Evolutionary conservation across 2,888 invertebrate species (phyloP), one percentile per base, ranked within the genome.

Genomic region (Drosophila maculinotata): DNA sequence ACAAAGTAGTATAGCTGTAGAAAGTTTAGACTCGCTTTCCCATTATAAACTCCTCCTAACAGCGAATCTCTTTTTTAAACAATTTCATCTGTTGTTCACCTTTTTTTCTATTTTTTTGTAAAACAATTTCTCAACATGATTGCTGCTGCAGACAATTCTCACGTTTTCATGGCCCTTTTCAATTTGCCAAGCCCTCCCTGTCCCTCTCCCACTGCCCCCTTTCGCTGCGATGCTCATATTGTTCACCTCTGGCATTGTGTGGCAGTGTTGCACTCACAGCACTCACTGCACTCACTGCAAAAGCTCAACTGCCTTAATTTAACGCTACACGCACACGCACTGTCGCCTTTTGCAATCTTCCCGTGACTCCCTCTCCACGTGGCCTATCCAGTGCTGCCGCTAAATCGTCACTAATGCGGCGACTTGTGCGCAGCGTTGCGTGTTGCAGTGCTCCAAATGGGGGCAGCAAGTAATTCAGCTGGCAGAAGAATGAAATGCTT

Each of bases 391-490:
- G 54, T 58, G 36, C 36, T 67, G 58, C 48, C 60, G 78, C 74
- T 78, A 85, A 82, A 86, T 84, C 83, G 82, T 76, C 86, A 78
- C 84, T 86, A 86, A 85, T 86, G 75, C 74, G 78, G 57, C 79
- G 74, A 67, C 80, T 79, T 79, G 76, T 85, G 82, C 68, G 53
- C 79, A 77, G 41, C 77, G 70, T 82, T 74, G 82, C 79, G 77
- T 86, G 80, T 56, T 70, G 68, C 53, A 68, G 58, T 68, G 54
- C 70, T 73, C 39, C 36, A 42, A 26, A 10, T 9, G 36, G 42
- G 33, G 25, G 42, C 36, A 52, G 31, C 45, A 53, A 49, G 58
- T 82, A 84, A 81, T 71, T 80, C 79, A 75, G 59, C 58, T 38
- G 12, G 57, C 54, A 30, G 12, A 49, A 38, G 30, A 15, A 36